Percentiles rank a stretch among this genome's conserved stretches.
phyloP scores from a whole-genome alignment of 2,797 vertebrate species.

The Labeo calbasu region DNA sequence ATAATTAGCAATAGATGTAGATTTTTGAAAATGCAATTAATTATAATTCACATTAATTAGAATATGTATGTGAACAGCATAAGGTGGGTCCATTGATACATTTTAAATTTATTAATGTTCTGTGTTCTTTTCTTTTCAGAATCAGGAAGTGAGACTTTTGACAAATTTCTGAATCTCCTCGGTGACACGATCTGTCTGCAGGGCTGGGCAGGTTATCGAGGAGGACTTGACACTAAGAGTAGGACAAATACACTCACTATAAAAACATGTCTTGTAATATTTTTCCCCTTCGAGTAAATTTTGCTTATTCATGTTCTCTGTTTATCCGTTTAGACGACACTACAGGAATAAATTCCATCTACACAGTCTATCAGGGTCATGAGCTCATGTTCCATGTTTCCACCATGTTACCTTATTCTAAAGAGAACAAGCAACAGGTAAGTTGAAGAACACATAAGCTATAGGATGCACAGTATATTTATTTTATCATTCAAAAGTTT shows the following conservation, averaged over 20 bases:
- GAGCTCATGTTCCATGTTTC: conserved; percentile 99
- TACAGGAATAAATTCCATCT: conserved; percentile 94
- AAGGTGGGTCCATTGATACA: background rate
- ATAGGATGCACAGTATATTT: background rate
- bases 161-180: conserved; percentile 90
- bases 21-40: too few species aligned
- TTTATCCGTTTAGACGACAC: conserved; percentile 85
- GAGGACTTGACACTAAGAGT: conserved; percentile 98
- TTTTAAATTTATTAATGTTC: background rate
- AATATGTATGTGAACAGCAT: background rate
- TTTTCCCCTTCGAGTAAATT: background rate
- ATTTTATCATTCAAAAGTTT: background rate
- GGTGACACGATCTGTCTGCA: conserved; percentile 91
- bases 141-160: conserved; percentile 91
- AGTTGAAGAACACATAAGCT: conserved; percentile 17
- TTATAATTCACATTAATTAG: background rate
- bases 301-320: background rate
- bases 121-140: conserved; percentile 73
- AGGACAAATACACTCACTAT: conserved; percentile 63
- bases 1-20: background rate
- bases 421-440: conserved; percentile 99
- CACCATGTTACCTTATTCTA: conserved; percentile 98
- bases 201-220: conserved; percentile 97
- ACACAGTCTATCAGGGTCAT: conserved; percentile 97
- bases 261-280: background rate